These are phyloP conservation scores for Danaus chrysippus DNA, from an alignment of 2,888 invertebrate genomes.

Conservation along the genomic window DNA sequence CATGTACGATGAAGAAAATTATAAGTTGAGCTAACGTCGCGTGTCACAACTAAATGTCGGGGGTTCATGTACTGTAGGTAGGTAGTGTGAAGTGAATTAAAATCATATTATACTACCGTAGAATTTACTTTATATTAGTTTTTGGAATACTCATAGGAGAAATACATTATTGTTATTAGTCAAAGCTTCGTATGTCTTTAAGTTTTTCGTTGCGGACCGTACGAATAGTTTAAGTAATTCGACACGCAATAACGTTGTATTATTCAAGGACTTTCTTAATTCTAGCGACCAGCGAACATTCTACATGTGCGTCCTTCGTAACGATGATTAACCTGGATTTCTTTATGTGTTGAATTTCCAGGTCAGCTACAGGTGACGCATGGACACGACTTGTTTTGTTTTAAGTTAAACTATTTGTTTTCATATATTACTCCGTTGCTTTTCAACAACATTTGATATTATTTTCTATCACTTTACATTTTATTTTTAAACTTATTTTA, in stretches of 20 bases:
- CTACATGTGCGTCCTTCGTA: not conserved
- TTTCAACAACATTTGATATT: too few species aligned
- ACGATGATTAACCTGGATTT: not conserved
- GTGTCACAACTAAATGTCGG: slow-evolving; percentile 16
- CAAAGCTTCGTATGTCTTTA: slow-evolving; percentile 12
- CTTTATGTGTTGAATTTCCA: not conserved
- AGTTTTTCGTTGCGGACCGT: slow-evolving; percentile 11
- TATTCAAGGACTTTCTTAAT: slow-evolving; percentile 29
- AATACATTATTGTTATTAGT: not conserved
- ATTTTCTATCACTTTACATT: too few species aligned
- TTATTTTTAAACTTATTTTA: too few species aligned
- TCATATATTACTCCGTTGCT: too few species aligned
- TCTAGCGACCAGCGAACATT: slow-evolving; percentile 2
- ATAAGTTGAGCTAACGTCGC: slow-evolving; percentile 22
- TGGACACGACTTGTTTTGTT: not conserved
- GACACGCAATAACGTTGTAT: slow-evolving; percentile 30
- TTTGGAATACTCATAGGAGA: too few species aligned
- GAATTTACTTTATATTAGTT: too few species aligned
- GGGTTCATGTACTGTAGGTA: not conserved
- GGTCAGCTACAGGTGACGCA: not conserved
- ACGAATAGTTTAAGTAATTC: slow-evolving; percentile 8
- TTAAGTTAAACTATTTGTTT: too few species aligned
- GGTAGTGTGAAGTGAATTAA: too few species aligned
- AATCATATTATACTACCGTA: too few species aligned
- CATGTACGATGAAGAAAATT: slow-evolving; percentile 21